A percentile compares a stretch with the other conserved stretches of the same genome.
Evolutionary conservation across 2,797 vertebrate species (phyloP).

Genomic region (Labeo calbasu): DNA sequence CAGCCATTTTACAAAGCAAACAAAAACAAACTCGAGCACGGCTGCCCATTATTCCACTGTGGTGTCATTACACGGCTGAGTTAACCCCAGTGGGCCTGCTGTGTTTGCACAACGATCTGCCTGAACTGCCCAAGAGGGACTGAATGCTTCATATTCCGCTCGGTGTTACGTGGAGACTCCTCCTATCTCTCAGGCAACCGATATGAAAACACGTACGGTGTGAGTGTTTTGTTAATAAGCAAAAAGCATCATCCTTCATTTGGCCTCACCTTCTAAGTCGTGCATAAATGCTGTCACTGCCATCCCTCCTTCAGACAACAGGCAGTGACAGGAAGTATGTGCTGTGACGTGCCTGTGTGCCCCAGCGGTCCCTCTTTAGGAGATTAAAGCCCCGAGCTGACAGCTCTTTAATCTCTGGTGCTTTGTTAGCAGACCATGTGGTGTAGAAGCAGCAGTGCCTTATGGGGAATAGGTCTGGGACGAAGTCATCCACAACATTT

Average conservation of each 20-base stretch:
- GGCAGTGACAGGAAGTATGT: slow-evolving; percentile 41
- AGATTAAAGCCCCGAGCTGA: slow-evolving; percentile 62
- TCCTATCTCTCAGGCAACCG: slow-evolving; percentile 46
- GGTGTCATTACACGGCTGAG: slow-evolving; percentile 76
- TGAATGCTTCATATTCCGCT: slow-evolving; percentile 27
- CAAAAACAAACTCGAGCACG: slow-evolving; percentile 54
- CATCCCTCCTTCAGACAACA: slow-evolving; percentile 46
- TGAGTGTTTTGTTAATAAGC: slow-evolving; percentile 13
- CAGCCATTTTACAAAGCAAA: slow-evolving; percentile 45
- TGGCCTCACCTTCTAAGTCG: slow-evolving; percentile 1
- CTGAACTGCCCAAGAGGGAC: slow-evolving; percentile 66
- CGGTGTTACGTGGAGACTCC: slow-evolving; percentile 57
- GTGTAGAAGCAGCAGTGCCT: slow-evolving; percentile 32
- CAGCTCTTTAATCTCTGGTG: slow-evolving; percentile 64
- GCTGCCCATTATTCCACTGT: slow-evolving; percentile 59
- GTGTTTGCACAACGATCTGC: slow-evolving; percentile 76
- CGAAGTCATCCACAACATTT: slow-evolving; percentile 38
- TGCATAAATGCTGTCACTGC: slow-evolving; percentile 33
- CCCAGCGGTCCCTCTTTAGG: slow-evolving; percentile 57
- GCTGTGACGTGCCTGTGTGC: slow-evolving; percentile 41
- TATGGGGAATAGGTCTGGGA: slow-evolving; percentile 31
- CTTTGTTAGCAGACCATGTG: slow-evolving; percentile 60
- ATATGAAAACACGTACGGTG: background rate
- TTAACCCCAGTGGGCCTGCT: slow-evolving; percentile 66
- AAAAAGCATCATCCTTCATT: slow-evolving; percentile 12